Base-by-base conservation (phyloP, 2,797 vertebrate species). In the Microhierax caerulescens region DNA sequence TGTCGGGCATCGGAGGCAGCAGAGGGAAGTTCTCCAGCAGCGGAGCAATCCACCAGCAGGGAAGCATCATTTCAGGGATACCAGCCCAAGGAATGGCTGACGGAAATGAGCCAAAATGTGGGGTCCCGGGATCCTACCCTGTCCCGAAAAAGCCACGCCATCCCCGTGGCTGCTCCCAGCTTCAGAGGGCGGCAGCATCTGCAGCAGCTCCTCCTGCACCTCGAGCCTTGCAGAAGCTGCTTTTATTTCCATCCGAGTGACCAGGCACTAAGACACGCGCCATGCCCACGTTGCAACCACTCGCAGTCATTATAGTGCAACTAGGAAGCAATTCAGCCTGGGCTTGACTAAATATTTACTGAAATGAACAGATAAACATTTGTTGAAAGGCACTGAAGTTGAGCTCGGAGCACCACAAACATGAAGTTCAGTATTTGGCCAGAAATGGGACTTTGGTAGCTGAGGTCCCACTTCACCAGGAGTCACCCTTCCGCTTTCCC, bases 1-100 rank as follows among this genome's bases (percentile, higher is more conserved):
- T 18, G 63, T 7, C 10, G 7, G 27, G 68, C 79, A 45, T 30
- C 51, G 70, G n/a, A 80, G 30, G 76, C 47, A 54, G 57, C 51
- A 8, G 51, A 43, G 56, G 32, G 23, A 84, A 91, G 73, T 67
- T 91, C 74, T 75, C 48, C 3, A 32, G 53, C 50, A 10, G 30
- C 15, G 1, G 24, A 25, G 61, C 6, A 6, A 21, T 15, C 14
- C 36, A 37, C 27, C 34, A 21, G 25, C 13, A 5, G 64, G 11
- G n/a, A 86, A 73, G 32, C 30, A 32, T 21, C n/a, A 1, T 7
- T 21, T 7, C 24, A 10, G 76, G 72, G 85, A 14, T 3, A 16
- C 7, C 18, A 18, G 64, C 21, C 14, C 32, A 3, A n/a, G 1
- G 4, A 28, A 20, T 4, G 1, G 1, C 27, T 7, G 30, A 25